Evolutionary conservation across 2,888 invertebrate species (phyloP).

Genomic region (Arrhopalites spinosus): DNA sequence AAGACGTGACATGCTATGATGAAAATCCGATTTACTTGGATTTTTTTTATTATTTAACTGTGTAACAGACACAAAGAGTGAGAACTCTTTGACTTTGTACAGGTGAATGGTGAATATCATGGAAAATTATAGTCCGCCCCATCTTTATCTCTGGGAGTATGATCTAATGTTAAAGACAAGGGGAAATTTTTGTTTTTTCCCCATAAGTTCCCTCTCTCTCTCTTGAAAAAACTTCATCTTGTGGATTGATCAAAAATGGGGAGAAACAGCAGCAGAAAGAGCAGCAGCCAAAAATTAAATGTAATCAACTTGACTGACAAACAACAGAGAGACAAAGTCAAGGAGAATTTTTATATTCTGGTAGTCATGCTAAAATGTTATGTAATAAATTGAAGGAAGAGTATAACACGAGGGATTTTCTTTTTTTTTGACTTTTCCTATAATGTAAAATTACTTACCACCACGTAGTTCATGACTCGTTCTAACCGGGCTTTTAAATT

Average conservation of each 20-base stretch:
- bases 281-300: constrained; percentile 9
- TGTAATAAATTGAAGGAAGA: constrained; percentile 21
- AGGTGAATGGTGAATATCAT: not conserved
- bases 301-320: constrained; percentile 29
- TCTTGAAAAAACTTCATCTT: too few relatives aligned
- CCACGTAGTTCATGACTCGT: constrained; percentile 31
- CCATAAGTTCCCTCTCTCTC: too few relatives aligned
- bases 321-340: not conserved
- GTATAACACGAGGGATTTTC: constrained; percentile 9
- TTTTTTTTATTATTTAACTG: not conserved
- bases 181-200: too few relatives aligned
- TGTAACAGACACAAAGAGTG: not conserved
- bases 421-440: constrained; percentile 17
- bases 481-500: constrained; percentile 21
- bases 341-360: constrained; percentile 3
- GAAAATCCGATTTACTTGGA: not conserved
- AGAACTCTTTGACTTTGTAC: not conserved
- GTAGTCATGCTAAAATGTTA: not conserved
- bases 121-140: constrained; percentile 6
- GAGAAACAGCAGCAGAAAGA: not conserved
- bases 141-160: constrained; percentile 1
- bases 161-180: not conserved
- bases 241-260: constrained; percentile 23
- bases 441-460: constrained; percentile 17
- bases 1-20: constrained; percentile 31